Conservation (phyloP, 2,888 invertebrate genomes). For the Tyria jacobaeae region DNA sequence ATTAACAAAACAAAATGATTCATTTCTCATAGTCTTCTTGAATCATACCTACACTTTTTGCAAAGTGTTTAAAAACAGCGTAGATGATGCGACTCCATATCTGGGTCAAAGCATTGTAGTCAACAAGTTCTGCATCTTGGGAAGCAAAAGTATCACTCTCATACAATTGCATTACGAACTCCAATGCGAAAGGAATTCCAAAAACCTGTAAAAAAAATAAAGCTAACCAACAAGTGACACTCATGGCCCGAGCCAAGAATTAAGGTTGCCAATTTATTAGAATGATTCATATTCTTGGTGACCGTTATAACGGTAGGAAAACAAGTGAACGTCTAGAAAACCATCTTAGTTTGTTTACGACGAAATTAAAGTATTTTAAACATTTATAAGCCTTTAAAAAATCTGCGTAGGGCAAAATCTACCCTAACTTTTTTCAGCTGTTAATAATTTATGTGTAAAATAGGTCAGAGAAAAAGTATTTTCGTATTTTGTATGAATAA, state of each 20-base stretch:
- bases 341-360: too few species aligned
- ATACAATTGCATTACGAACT: conserved; percentile 75
- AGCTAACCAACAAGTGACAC: not conserved
- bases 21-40: not conserved
- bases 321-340: too few species aligned
- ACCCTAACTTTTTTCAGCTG: too few species aligned
- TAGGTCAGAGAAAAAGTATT: too few species aligned
- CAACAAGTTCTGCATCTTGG: not conserved
- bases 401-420: too few species aligned
- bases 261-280: too few species aligned
- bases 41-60: not conserved
- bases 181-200: conserved; percentile 73
- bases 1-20: not conserved
- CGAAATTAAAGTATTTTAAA: too few species aligned
- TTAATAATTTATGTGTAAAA: too few species aligned
- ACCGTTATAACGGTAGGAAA: too few species aligned
- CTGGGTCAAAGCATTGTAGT: conserved; percentile 50
- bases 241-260: not conserved
- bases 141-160: not conserved
- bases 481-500: too few species aligned
- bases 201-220: conserved; percentile 59
- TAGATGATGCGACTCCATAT: conserved; percentile 58
- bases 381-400: too few species aligned
- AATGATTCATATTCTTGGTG: too few species aligned
- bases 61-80: conserved; percentile 5